Base-by-base conservation (phyloP, 2,113 vertebrate species). In the Oceanodroma tethys region DNA sequence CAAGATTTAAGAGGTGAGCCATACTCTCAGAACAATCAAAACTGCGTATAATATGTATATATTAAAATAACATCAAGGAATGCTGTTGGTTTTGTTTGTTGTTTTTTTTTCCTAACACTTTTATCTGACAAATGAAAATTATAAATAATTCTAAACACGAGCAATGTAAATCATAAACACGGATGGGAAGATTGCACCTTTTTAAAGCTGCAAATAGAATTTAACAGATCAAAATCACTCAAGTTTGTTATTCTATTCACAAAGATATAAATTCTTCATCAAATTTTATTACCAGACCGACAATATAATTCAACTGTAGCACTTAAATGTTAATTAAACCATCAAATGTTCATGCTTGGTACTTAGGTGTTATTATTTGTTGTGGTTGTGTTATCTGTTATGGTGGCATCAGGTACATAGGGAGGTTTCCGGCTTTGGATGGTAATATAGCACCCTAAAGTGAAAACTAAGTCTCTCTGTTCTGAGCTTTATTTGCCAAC, bases 201-300 rank as follows among this genome's bases (percentile, higher is more conserved):
- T 93, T 86, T 43, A 90, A 97, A 96, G 26, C 50, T 93, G 60
- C 52, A 93, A 97, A 97, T 89, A 94, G 36, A 96, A 95, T 84
- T 96, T 96, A 96, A 96, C 75, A 86, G 67, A 95, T 86, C 56
- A 95, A 95, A 97, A 95, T 97, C 86, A 95, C 74, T 95, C 86
- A 97, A n/a, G 67, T 94, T 86, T 81, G 53, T 68, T 97, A 94
- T 82, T 92, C 73, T 91, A 36, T 71, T 97, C 45, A 36, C 38
- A 93, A 95, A 95, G 79, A 82, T 83, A 71, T 91, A 96, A 86
- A 96, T 97, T 96, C 65, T 95, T 95, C 76, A 91, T 90, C 62
- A 92, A 83, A 66, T 95, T 97, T 97, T 96, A 96, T 97, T 97
- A 86, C 25, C 21, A 93, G 40, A 25, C 48, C 76, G 75, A 92